Conservation (phyloP, 2,888 invertebrate genomes). For the Oligia strigilis region DNA sequence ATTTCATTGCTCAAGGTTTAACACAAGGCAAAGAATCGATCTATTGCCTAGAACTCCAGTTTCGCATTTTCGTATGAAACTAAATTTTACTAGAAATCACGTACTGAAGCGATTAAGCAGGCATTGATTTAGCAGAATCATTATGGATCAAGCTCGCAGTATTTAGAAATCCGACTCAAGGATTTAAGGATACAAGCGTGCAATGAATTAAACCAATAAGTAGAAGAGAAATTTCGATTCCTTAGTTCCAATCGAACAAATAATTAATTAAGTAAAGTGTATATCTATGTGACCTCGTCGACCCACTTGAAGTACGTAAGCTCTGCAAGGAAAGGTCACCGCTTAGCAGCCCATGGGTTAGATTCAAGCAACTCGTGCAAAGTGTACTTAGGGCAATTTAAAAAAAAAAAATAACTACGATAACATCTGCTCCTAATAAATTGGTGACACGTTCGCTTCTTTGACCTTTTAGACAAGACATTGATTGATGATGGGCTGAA, state of each 20-base stretch:
- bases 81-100: constrained; percentile 14
- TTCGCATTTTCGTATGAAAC: constrained; percentile 5
- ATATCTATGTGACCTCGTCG: constrained; percentile 36
- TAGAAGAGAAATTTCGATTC: constrained; percentile 13
- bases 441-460: background rate
- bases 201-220: constrained; percentile 11
- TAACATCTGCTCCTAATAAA: constrained; percentile 17
- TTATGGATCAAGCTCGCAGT: constrained; percentile 12
- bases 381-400: background rate
- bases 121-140: constrained; percentile 17
- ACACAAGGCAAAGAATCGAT: constrained; percentile 18
- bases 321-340: constrained; percentile 20
- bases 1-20: constrained; percentile 17
- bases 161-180: constrained; percentile 47
- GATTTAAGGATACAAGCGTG: constrained; percentile 9
- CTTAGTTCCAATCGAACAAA: constrained; percentile 29
- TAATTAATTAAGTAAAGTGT: constrained; percentile 36
- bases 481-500: constrained; percentile 10
- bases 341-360: constrained; percentile 3
- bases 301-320: constrained; percentile 38
- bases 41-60: constrained; percentile 7
- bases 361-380: background rate
- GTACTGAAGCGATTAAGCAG: background rate
- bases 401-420: background rate
- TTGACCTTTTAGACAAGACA: background rate